phyloP scores from a whole-genome alignment of 2,797 vertebrate species.

The Peromyscus aztecus region DNA sequence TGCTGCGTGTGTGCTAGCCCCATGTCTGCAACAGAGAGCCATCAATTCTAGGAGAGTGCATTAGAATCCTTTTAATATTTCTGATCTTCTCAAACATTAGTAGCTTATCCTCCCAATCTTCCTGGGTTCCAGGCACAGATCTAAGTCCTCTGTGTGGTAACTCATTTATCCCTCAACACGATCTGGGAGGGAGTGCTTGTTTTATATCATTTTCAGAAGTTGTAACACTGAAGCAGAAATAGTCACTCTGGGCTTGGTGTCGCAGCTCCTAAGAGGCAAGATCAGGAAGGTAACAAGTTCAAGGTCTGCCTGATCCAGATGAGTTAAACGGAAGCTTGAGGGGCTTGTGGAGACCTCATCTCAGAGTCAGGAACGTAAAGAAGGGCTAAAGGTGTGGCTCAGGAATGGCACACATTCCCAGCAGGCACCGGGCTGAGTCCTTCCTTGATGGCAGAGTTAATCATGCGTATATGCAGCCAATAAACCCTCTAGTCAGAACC shows the following conservation, averaged over 20 bases:
- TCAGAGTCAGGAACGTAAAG: too few species aligned
- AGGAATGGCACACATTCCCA: neutral
- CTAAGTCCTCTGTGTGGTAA: neutral
- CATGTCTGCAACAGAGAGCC: neutral
- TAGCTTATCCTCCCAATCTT: neutral
- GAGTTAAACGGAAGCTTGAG: neutral
- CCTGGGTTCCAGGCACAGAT: neutral
- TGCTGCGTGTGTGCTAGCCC: neutral
- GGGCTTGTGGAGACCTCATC: neutral
- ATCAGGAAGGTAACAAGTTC: neutral
- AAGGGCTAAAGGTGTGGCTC: too few species aligned
- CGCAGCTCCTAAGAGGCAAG: neutral
- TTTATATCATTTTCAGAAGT: neutral
- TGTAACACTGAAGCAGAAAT: neutral
- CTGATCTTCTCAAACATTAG: slow-evolving; percentile 40
- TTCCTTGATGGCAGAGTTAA: neutral
- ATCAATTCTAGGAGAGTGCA: neutral
- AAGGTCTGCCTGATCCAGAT: neutral
- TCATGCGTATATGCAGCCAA: neutral
- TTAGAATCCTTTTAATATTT: slow-evolving; percentile 32
- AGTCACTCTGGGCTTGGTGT: neutral
- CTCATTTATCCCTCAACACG: neutral
- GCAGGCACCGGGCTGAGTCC: neutral
- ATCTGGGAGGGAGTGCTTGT: neutral
- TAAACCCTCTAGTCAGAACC: neutral